Evolutionary conservation across 2,113 vertebrate species (phyloP).

Genomic region (Anarrhichthys ocellatus): DNA sequence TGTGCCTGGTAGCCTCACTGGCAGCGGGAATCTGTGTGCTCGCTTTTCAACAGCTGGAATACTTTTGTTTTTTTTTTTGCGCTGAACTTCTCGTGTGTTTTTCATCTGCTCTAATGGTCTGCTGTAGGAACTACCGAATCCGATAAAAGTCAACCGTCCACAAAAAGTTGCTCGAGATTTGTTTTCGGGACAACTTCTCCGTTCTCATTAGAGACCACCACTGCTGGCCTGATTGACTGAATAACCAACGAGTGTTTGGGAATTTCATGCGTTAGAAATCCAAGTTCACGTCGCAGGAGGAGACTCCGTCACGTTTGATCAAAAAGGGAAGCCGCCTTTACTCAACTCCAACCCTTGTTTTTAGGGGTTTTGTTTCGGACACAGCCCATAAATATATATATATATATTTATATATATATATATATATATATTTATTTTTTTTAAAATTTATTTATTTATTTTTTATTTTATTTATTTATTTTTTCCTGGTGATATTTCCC

Average conservation of each 20-base stretch:
- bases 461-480: too few species aligned
- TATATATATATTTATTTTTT: neutral
- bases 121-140: slow-evolving; percentile 17
- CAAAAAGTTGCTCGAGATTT: slow-evolving; percentile 23
- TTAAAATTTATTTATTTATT: too few species aligned
- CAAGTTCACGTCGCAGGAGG: slow-evolving; percentile 18
- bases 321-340: slow-evolving; percentile 68
- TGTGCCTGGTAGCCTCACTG: slow-evolving; percentile 5
- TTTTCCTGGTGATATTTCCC: slow-evolving; percentile 55
- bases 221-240: slow-evolving; percentile 45
- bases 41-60: slow-evolving; percentile 71
- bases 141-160: slow-evolving; percentile 7
- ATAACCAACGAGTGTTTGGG: slow-evolving; percentile 15
- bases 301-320: slow-evolving; percentile 47
- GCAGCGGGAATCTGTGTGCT: slow-evolving; percentile 29
- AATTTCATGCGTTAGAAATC: neutral
- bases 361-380: slow-evolving; percentile 10
- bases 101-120: slow-evolving; percentile 50
- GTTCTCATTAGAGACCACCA: neutral
- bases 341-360: slow-evolving; percentile 48
- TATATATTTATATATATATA: neutral
- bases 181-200: slow-evolving; percentile 22
- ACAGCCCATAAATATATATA: neutral
- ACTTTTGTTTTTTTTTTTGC: slow-evolving; percentile 40
- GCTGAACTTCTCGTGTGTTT: slow-evolving; percentile 52